These are phyloP conservation scores for Psix sp. DNA, from an alignment of 1,140 invertebrate genomes.

Conservation along the genomic window DNA sequence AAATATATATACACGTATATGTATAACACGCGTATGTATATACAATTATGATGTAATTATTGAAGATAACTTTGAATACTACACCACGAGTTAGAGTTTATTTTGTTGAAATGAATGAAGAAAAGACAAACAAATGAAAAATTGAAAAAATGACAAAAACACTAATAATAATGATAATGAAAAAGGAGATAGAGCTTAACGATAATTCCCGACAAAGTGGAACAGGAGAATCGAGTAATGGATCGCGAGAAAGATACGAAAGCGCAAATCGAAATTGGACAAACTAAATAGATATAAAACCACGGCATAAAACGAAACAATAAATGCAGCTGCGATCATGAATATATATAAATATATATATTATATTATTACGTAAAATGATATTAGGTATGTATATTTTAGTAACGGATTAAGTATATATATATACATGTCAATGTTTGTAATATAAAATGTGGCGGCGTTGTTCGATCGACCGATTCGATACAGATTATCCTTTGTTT, in stretches of 20 bases:
- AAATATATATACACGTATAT: slow-evolving; percentile 70
- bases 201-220: slow-evolving; percentile 72
- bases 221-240: slow-evolving; percentile 60
- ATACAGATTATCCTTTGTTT: slow-evolving; percentile 25
- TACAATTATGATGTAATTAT: slow-evolving; percentile 76
- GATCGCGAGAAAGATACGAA: slow-evolving; percentile 6
- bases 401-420: slow-evolving; percentile 65
- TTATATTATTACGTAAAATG: slow-evolving; percentile 68
- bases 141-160: slow-evolving; percentile 30
- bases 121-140: slow-evolving; percentile 43
- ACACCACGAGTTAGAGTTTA: slow-evolving; percentile 75
- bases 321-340: slow-evolving; percentile 62
- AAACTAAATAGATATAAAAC: slow-evolving; percentile 8
- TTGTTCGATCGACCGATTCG: slow-evolving; percentile 60
- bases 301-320: slow-evolving; percentile 30
- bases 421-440: slow-evolving; percentile 67
- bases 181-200: slow-evolving; percentile 70
- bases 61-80: slow-evolving; percentile 72
- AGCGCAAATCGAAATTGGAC: slow-evolving; percentile 10
- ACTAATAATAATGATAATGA: slow-evolving; percentile 41
- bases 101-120: slow-evolving; percentile 72
- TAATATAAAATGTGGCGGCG: slow-evolving; percentile 70
- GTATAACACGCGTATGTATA: slow-evolving; percentile 73
- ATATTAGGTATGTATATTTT: slow-evolving; percentile 67
- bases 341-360: slow-evolving; percentile 45